phyloP scores from a whole-genome alignment of 2,113 vertebrate genomes.

The Marmota flaviventris region DNA sequence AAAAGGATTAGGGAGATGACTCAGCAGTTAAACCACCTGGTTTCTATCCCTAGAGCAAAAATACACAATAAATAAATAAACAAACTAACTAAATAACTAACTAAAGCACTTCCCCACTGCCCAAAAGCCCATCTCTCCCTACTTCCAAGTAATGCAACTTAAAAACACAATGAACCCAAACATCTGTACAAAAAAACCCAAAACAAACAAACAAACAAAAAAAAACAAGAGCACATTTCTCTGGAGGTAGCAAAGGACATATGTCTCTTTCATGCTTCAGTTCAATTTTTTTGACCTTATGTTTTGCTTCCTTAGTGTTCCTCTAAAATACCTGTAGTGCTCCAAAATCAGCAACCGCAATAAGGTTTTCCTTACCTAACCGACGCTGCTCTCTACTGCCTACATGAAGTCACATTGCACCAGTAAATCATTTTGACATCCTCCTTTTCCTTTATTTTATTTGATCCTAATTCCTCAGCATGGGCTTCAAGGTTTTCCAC shows the following conservation, averaged over 20 bases:
- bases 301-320: neutral
- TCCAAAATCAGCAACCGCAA: neutral
- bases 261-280: neutral
- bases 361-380: neutral
- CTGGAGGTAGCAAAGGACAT: neutral
- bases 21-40: no score
- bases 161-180: neutral
- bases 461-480: neutral
- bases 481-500: neutral
- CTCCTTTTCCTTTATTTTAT: neutral
- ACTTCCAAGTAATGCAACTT: neutral
- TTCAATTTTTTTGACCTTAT: neutral
- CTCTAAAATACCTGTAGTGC: neutral
- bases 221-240: neutral
- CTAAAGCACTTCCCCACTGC: neutral
- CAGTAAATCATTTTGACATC: neutral
- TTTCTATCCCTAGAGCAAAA: no score
- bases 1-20: no score
- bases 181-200: neutral
- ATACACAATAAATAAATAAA: no score
- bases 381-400: neutral
- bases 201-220: neutral
- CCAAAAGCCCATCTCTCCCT: neutral
- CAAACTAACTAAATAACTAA: no score
- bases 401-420: neutral